Evolutionary conservation across 1,140 invertebrate species (phyloP), one percentile per base, ranked within the genome.

Genomic region (Pemphigus obesinymphae): DNA sequence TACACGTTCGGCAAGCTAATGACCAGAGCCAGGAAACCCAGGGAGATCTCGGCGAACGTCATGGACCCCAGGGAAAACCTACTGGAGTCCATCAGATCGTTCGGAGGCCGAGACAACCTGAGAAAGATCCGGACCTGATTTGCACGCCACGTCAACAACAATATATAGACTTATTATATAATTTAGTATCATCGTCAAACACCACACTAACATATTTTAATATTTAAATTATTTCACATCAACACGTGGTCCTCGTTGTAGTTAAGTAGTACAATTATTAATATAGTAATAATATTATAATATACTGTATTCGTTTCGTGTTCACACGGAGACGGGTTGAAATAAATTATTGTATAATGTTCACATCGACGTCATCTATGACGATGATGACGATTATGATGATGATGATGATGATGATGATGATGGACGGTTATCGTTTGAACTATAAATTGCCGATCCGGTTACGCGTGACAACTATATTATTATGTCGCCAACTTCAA

Each of bases 41-140:
- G 55, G n/a, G 53, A 40, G 23, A 55, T 61, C 6, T 45, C 76
- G 17, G 17, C 76, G 34, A 58, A 55, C 11, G n/a, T 55, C 11
- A n/a, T n/a, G n/a, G 91, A 93, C 85, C 88, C 91, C 1, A 88
- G 92, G 55, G 90, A 92, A 82, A 88, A 91, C 83, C 86, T 95
- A 10, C 86, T 95, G 84, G 89, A 91, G n/a, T 91, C 92, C 11
- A 94, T 95, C 83, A 87, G 92, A 83, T 91, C 89, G 84, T 94
- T 93, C 84, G 90, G 90, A 0, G 91, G 91, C 15, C 88, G 88
- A 63, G 88, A 88, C 70, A 89, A 88, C 37, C 86, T 93, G 34
- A 89, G 87, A 83, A 88, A 88, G 85, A 89, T 90, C 84, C 89
- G 87, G 84, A 80, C 55, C 26, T 63, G n/a, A 40, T n/a, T 58